Evolutionary conservation across 2,797 vertebrate species (phyloP).

Genomic region (Myotis pilosus): DNA sequence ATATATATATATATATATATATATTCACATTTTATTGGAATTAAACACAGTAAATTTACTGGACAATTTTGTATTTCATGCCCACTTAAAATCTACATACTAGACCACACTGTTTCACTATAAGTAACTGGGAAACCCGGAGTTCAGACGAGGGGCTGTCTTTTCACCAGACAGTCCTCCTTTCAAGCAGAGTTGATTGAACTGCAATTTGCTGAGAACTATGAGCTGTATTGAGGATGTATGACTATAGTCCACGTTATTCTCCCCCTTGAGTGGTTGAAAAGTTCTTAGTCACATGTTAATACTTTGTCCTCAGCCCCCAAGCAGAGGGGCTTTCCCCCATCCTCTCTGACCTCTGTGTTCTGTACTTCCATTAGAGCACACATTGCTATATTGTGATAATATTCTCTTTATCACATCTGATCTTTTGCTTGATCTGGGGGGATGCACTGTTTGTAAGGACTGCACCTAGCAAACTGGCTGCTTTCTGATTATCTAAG

Average conservation of each 20-base stretch:
- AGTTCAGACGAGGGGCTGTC: background rate
- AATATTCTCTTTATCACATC: background rate
- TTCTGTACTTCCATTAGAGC: background rate
- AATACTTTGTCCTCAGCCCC: no score
- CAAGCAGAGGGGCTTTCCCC: background rate
- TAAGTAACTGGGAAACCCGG: background rate
- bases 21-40: background rate
- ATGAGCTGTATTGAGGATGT: accelerated
- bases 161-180: accelerated
- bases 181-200: background rate
- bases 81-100: background rate
- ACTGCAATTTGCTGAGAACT: background rate
- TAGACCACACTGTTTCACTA: background rate
- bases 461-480: background rate
- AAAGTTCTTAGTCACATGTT: background rate
- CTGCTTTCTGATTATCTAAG: background rate
- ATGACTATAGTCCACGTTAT: background rate
- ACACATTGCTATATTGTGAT: accelerated
- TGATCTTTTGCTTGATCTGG: background rate
- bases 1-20: background rate
- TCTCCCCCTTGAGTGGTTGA: accelerated
- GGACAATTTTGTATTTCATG: background rate
- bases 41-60: background rate
- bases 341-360: accelerated
- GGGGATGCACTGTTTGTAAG: background rate